These are phyloP conservation scores for Sinocyclocheilus anshuiensis DNA, from an alignment of 2,113 vertebrate genomes.

Conservation along the genomic window DNA sequence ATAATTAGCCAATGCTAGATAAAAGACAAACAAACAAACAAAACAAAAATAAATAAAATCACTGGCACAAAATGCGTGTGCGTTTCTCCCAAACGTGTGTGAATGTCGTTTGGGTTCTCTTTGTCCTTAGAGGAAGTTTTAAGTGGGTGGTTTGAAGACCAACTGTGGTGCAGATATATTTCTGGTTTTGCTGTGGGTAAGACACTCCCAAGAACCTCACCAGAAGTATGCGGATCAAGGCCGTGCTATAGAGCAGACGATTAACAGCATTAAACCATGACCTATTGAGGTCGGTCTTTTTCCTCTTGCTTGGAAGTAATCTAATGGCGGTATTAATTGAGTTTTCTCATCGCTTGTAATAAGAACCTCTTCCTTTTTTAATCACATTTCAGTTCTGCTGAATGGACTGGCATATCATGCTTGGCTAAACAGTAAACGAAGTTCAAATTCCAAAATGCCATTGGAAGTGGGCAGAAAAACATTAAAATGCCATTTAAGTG, in stretches of 20 bases:
- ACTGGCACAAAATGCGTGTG: not conserved
- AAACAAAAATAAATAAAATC: conserved; percentile 10
- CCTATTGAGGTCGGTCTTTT: conserved; percentile 65
- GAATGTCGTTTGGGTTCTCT: conserved; percentile 42
- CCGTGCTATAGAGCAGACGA: conserved; percentile 65
- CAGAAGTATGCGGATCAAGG: conserved; percentile 70
- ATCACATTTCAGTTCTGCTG: conserved; percentile 17
- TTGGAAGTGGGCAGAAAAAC: conserved; percentile 66
- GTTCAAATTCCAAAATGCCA: conserved; percentile 61
- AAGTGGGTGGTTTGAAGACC: conserved; percentile 65
- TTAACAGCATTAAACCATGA: conserved; percentile 64
- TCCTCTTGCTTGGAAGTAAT: conserved; percentile 70
- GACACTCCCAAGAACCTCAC: conserved; percentile 52
- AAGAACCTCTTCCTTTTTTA: conserved; percentile 62
- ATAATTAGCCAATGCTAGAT: not conserved
- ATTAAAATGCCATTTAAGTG: conserved; percentile 71
- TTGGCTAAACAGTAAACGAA: conserved; percentile 49
- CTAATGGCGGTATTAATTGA: conserved; percentile 69
- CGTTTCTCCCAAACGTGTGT: not conserved
- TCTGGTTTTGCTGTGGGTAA: conserved; percentile 68
- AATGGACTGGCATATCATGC: conserved; percentile 26
- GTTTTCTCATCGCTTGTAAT: conserved; percentile 61
- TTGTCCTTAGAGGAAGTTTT: conserved; percentile 65
- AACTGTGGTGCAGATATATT: conserved; percentile 68
- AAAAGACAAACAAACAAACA: not conserved